Conservation (phyloP, 2,797 vertebrate genomes). For the Syngnathus acus region DNA sequence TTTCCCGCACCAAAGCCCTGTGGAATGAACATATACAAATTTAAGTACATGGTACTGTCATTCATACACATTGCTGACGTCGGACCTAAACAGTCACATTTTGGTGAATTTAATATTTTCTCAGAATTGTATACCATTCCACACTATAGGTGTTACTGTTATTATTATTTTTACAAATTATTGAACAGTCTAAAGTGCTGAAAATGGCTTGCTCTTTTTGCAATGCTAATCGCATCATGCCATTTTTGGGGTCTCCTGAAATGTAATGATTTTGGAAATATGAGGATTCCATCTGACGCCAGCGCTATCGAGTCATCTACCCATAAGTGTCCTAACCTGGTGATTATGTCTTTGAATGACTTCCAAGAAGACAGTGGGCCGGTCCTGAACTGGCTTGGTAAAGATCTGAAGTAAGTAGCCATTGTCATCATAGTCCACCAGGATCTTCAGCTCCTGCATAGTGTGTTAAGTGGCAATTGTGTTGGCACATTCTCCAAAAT, state of each 20-base stretch:
- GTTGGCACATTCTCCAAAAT: background rate
- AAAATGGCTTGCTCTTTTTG: too few species aligned
- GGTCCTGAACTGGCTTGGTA: slow-evolving; percentile 93
- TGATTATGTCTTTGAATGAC: slow-evolving; percentile 95
- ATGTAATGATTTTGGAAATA: too few species aligned
- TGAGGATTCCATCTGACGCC: too few species aligned
- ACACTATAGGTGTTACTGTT: too few species aligned
- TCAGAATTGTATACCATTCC: too few species aligned
- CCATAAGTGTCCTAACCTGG: slow-evolving; percentile 70
- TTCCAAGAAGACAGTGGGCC: slow-evolving; percentile 92
- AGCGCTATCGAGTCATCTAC: too few species aligned
- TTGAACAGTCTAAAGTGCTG: too few species aligned
- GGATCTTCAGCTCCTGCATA: slow-evolving; percentile 83
- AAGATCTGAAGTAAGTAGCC: slow-evolving; percentile 98
- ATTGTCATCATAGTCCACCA: slow-evolving; percentile 92
- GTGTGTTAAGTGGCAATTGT: background rate
- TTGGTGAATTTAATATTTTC: too few species aligned
- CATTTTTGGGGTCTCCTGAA: too few species aligned
- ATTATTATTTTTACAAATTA: too few species aligned
- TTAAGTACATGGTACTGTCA: background rate
- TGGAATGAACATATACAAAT: background rate
- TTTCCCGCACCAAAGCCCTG: slow-evolving; percentile 96
- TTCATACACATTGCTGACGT: background rate
- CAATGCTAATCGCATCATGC: too few species aligned
- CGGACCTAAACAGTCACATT: too few species aligned